Base-by-base conservation (phyloP, 1,140 invertebrate genomes). In the Brachionus plicatilis region DNA sequence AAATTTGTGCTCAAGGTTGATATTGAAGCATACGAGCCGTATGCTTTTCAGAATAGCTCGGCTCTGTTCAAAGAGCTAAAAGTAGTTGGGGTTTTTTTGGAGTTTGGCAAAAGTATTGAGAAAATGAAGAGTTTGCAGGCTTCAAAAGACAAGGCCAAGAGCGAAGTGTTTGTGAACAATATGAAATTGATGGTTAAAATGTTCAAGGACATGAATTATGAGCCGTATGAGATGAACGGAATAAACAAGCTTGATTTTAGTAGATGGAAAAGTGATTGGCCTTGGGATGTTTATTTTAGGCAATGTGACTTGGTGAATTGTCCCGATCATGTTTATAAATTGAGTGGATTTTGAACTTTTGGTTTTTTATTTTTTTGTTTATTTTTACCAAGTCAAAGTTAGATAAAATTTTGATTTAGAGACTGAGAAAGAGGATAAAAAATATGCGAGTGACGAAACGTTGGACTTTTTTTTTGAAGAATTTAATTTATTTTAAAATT, bases 241-340 rank as follows among this genome's bases (percentile, higher is more conserved):
- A 45, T 45, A 11, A 83, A 83, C 70, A 68, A 45, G 17, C 20
- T 83, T 9, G 33, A 45, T 20, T 83, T 70, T 56, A 9, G 11
- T 33, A 83, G 70, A 53, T 83, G 82, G 82, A 68, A 72, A 37
- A 41, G 12, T 27, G 53, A 82, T 6, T 83, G 82, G 82, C 82
- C 82, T 68, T 83, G 82, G 82, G 82, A 83, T 70, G 68, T 83
- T 45, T 68, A 68, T 68, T 72, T 83, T 68, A 29, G 82, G 47
- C 29, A 47, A 7, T 83, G 82, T 41, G 82, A 83, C 45, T n/a
- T 70, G n/a, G 43, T 68, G 5, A 37, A 43, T 20, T 83, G 82
- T 70, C 27, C 65, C n/a, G 82, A 82, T 27, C 79, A 82, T 68
- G 79, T 65, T 11, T 82, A 82, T 68, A 82, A 82, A 41, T 37